Percentiles rank a stretch among this genome's conserved stretches.
Evolutionary conservation across 2,113 vertebrate genomes (phyloP).

Genomic region (Lagopus muta): DNA sequence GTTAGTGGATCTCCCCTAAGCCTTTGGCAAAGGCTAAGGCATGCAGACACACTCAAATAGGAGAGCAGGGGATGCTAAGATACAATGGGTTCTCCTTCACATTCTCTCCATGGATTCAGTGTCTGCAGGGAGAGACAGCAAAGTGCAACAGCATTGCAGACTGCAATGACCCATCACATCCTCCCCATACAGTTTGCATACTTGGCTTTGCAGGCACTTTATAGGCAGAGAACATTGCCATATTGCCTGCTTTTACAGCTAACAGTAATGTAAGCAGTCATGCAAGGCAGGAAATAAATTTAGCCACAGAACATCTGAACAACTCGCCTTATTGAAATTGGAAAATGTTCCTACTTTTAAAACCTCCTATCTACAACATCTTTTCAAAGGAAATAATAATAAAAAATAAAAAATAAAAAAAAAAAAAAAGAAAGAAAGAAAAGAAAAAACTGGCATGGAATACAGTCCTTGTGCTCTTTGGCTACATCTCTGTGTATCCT

Average conservation of each 20-base stretch:
- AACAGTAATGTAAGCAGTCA: not conserved
- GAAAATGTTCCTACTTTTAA: not conserved
- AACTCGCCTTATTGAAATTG: not conserved
- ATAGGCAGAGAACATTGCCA: not conserved
- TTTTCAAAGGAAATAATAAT: not conserved
- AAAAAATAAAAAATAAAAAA: not conserved
- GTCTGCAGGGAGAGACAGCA: not conserved
- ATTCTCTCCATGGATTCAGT: not conserved
- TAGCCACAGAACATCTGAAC: not conserved
- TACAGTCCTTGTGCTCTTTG: fast-evolving
- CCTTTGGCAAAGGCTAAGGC: not conserved
- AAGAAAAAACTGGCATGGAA: no score
- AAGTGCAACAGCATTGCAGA: not conserved
- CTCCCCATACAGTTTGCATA: not conserved
- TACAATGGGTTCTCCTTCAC: not conserved
- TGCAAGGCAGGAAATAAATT: not conserved
- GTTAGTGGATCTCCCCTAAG: not conserved
- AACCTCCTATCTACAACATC: not conserved
- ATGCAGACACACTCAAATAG: not conserved
- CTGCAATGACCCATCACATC: not conserved
- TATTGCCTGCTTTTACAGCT: not conserved
- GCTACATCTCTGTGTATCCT: not conserved
- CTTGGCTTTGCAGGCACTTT: not conserved
- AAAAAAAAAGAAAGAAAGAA: not conserved
- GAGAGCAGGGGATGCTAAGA: not conserved